These are phyloP conservation scores for Lophochroa leadbeateri DNA, from an alignment of 2,113 vertebrate species.

Conservation along the genomic window DNA sequence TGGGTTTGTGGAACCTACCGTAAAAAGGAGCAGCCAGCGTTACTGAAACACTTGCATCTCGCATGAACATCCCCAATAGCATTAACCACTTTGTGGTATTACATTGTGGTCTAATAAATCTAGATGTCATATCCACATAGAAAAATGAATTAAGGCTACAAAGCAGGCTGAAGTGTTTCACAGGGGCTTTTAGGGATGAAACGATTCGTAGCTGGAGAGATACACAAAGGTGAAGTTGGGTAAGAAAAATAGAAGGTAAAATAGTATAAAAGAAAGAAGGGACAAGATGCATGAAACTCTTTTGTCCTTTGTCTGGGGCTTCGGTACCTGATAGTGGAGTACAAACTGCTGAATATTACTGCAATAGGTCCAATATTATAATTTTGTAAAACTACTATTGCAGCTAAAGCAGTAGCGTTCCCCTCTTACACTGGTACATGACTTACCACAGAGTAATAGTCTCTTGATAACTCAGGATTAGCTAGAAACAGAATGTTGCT, in stretches of 20 bases:
- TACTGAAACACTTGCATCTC: neutral
- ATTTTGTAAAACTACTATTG: neutral
- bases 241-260: neutral
- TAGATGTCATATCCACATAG: neutral
- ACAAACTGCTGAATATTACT: neutral
- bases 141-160: neutral
- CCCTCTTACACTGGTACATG: neutral
- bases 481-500: neutral
- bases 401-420: neutral
- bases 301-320: neutral
- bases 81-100: constrained; percentile 16
- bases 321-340: neutral
- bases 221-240: neutral
- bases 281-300: neutral
- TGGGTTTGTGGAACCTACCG: neutral
- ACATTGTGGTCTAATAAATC: constrained; percentile 23
- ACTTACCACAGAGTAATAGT: neutral
- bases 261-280: neutral
- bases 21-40: neutral
- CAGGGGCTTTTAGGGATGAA: neutral
- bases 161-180: neutral
- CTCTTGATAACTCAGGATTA: neutral
- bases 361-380: neutral
- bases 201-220: neutral
- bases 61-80: neutral